phyloP scores from a whole-genome alignment of 2,797 vertebrate genomes.

The Leptodactylus fallax region DNA sequence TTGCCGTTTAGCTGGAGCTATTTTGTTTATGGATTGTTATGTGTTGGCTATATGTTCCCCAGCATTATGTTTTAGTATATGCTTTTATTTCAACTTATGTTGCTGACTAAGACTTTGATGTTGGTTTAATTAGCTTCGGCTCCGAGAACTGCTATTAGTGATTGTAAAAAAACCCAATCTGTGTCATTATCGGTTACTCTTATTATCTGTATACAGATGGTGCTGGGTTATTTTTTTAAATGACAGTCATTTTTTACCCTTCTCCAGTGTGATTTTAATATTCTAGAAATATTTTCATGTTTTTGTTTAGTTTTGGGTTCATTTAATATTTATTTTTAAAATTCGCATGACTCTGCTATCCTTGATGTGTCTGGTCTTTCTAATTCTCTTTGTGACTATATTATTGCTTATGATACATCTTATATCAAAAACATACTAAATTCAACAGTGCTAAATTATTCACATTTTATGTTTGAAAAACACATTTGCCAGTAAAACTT shows the following conservation, averaged over 20 bases:
- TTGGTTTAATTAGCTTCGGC: slow-evolving; percentile 46
- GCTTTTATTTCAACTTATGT: slow-evolving; percentile 44
- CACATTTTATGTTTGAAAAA: background rate
- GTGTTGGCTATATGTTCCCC: slow-evolving; percentile 31
- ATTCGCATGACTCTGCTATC: background rate
- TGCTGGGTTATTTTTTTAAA: slow-evolving; percentile 30
- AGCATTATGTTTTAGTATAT: slow-evolving; percentile 43
- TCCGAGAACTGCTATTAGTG: slow-evolving; percentile 37
- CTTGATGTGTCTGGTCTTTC: slow-evolving; percentile 9
- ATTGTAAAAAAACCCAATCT: slow-evolving; percentile 44
- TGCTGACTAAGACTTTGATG: slow-evolving; percentile 44
- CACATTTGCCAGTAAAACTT: background rate
- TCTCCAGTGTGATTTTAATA: slow-evolving; percentile 19
- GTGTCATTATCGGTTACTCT: slow-evolving; percentile 48
- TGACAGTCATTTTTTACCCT: background rate
- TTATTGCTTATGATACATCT: slow-evolving; percentile 4
- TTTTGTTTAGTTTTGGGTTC: slow-evolving; percentile 16
- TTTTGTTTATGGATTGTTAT: slow-evolving; percentile 19
- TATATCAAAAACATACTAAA: background rate
- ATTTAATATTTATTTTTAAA: slow-evolving; percentile 15
- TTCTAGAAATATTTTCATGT: slow-evolving; percentile 17
- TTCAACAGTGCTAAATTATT: slow-evolving; percentile 24
- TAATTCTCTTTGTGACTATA: background rate
- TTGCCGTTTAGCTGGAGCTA: slow-evolving; percentile 19
- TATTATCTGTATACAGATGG: slow-evolving; percentile 54